phyloP scores from a whole-genome alignment of 2,797 vertebrate species.

The Microcaecilia unicolor region DNA sequence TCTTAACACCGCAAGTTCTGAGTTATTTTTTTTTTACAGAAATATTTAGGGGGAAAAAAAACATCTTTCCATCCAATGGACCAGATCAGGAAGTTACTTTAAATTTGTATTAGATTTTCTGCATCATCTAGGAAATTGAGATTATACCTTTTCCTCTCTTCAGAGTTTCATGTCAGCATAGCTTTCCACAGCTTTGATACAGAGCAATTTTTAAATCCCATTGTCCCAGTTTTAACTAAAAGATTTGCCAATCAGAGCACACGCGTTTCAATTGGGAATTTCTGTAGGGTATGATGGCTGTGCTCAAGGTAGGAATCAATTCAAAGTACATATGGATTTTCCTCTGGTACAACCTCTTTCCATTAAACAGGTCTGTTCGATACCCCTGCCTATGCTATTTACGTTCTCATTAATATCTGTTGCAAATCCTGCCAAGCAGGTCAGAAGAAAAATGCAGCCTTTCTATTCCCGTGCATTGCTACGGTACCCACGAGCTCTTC shows the following conservation, averaged over 20 bases:
- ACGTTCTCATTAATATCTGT: constrained; percentile 56
- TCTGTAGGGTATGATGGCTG: constrained; percentile 30
- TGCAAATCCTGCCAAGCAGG: constrained; percentile 54
- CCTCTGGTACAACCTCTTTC: constrained; percentile 44
- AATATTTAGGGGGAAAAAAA: too few relatives aligned
- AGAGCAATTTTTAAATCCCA: constrained; percentile 4
- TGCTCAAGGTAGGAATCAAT: constrained; percentile 46
- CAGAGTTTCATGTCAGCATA: too few relatives aligned
- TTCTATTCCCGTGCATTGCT: constrained; percentile 31
- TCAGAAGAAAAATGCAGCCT: constrained; percentile 58
- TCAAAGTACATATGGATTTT: constrained; percentile 38
- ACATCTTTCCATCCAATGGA: too few relatives aligned
- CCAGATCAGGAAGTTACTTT: too few relatives aligned
- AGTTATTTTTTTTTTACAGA: too few relatives aligned
- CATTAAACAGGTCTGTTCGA: constrained; percentile 51
- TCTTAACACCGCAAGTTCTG: too few relatives aligned
- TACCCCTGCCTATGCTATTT: constrained; percentile 49
- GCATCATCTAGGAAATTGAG: too few relatives aligned
- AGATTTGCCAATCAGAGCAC: constrained; percentile 37
- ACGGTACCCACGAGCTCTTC: constrained; percentile 37
- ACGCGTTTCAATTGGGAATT: constrained; percentile 26
- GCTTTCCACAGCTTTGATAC: too few relatives aligned
- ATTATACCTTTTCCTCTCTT: too few relatives aligned
- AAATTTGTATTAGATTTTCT: too few relatives aligned
- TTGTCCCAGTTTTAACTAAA: constrained; percentile 43